A percentile compares a stretch with the other conserved stretches of the same genome.
Evolutionary conservation across 2,113 vertebrate species (phyloP).

Genomic region (Hippoglossus stenolepis): DNA sequence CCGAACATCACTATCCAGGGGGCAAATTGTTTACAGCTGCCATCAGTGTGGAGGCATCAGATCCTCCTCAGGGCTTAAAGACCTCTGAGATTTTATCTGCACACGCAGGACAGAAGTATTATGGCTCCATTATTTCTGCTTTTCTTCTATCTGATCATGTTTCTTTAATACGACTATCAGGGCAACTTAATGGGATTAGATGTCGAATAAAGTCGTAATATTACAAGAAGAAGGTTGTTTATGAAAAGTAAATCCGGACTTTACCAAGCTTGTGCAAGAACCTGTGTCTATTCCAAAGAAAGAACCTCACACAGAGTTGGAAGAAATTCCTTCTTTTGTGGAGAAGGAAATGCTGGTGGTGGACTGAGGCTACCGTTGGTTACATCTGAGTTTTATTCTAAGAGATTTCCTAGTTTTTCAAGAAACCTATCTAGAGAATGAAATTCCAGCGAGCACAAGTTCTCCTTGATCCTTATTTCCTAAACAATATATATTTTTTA

Average conservation of each 20-base stretch:
- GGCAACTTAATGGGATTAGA: neutral
- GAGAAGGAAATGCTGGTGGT: too few relatives aligned
- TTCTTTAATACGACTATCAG: neutral
- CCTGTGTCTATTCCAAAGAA: too few relatives aligned
- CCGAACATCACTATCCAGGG: neutral
- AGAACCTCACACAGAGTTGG: too few relatives aligned
- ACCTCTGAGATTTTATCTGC: conserved; percentile 7
- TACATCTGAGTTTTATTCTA: too few relatives aligned
- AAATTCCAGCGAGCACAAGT: too few relatives aligned
- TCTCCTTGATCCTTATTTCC: neutral
- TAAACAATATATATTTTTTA: neutral
- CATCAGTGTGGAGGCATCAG: neutral
- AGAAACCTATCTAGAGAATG: too few relatives aligned
- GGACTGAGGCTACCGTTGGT: too few relatives aligned
- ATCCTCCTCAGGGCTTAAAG: conserved; percentile 5
- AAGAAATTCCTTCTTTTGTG: too few relatives aligned
- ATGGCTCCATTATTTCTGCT: neutral
- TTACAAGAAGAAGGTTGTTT: neutral
- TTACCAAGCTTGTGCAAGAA: too few relatives aligned
- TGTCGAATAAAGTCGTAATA: neutral
- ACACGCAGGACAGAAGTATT: neutral
- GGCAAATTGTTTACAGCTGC: conserved; percentile 5
- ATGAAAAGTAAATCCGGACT: too few relatives aligned
- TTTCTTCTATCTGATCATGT: neutral
- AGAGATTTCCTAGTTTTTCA: too few relatives aligned